Evolutionary conservation across 1,140 invertebrate species (phyloP).

Genomic region (Eupristina koningsbergeri): DNA sequence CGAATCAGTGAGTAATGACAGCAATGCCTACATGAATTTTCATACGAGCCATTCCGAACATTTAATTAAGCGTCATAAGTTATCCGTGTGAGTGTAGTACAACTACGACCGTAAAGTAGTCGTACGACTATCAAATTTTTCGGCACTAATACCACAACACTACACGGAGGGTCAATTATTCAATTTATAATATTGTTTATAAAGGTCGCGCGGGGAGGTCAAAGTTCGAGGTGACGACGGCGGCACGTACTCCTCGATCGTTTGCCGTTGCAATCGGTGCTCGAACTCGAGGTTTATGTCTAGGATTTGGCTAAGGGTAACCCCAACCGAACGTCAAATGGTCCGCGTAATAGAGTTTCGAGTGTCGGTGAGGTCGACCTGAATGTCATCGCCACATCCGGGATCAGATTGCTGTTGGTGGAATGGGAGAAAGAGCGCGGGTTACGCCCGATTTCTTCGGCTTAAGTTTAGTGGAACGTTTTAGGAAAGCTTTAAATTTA

Average conservation of each 20-base stretch:
- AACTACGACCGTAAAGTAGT: background rate
- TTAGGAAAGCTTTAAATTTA: too few relatives aligned
- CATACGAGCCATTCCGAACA: background rate
- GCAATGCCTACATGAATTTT: background rate
- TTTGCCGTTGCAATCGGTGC: background rate
- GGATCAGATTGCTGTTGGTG: constrained; percentile 26
- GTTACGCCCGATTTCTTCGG: too few relatives aligned
- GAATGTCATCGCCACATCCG: constrained; percentile 37
- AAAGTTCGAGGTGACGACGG: background rate
- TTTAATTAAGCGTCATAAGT: background rate
- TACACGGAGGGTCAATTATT: too few relatives aligned
- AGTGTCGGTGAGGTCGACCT: constrained; percentile 55
- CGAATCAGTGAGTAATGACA: background rate
- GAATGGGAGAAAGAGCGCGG: too few relatives aligned
- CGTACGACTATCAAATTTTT: background rate
- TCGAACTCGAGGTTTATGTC: constrained; percentile 24
- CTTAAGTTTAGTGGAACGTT: too few relatives aligned
- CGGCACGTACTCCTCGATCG: background rate
- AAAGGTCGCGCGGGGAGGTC: background rate
- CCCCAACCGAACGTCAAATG: constrained; percentile 62
- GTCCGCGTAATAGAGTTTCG: constrained; percentile 64
- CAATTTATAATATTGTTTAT: background rate
- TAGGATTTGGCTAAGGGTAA: constrained; percentile 42
- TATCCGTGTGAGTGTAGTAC: background rate
- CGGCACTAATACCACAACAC: background rate